Conservation (phyloP, 2,888 invertebrate genomes). For the Sicus ferrugineus region DNA sequence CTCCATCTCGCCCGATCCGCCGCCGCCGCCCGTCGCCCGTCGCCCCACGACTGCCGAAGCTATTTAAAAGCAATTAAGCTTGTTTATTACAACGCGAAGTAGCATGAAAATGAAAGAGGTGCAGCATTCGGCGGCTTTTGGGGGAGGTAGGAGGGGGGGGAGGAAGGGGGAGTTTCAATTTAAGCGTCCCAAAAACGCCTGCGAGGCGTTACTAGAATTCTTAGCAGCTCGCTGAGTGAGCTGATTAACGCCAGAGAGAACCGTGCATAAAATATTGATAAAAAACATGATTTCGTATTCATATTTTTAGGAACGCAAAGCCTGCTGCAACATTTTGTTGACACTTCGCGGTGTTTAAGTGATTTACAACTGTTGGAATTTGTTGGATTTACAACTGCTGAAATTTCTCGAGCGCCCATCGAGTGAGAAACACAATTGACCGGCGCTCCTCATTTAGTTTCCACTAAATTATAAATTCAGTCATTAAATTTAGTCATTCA, state of each 20-base stretch:
- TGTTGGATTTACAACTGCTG: too few species aligned
- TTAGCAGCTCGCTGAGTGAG: conserved; percentile 13
- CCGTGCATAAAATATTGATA: neutral
- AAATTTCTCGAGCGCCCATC: too few species aligned
- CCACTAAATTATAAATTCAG: too few species aligned
- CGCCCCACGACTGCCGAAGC: neutral
- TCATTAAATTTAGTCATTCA: too few species aligned
- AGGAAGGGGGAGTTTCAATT: neutral
- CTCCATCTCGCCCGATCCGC: neutral
- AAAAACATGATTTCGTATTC: neutral
- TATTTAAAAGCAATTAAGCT: conserved; percentile 17
- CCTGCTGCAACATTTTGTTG: neutral
- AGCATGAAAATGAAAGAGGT: neutral
- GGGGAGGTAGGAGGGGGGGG: neutral
- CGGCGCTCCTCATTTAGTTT: too few species aligned
- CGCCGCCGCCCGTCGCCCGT: neutral
- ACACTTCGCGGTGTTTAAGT: neutral
- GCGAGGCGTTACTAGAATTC: conserved; percentile 19
- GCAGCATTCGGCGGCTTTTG: neutral
- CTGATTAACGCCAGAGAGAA: neutral
- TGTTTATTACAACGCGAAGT: neutral
- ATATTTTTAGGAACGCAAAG: neutral
- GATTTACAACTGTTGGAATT: too few species aligned
- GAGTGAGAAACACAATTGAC: too few species aligned
- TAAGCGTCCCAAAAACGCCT: conserved; percentile 3